Evolutionary conservation across 2,113 vertebrate genomes (phyloP), one percentile per base, ranked within the genome.

Genomic region (Perccottus glenii): DNA sequence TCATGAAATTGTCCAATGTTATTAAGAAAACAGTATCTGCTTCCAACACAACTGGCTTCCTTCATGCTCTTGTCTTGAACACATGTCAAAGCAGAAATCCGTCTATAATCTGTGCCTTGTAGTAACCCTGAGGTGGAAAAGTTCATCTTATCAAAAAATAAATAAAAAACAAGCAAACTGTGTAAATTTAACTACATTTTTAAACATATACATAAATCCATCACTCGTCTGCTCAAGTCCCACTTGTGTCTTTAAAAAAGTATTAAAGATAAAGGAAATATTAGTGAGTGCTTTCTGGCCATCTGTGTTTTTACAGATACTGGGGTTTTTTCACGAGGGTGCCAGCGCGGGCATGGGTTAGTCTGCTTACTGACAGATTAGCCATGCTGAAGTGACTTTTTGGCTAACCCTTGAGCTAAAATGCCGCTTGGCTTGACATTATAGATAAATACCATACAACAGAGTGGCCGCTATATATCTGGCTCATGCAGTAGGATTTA

Each of bases 311-410:
- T 75, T 66, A 52, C 60, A 55, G 60, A 61, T 72, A 55, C 46
- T 59, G 43, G 12, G 43, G 47, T 44, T 35, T 12, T 69, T 65
- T 56, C 64, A 60, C 42, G 14, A 6, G 11, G 0, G n/a, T 72
- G 70, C 44, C 58, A 66, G 32, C 16, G 49, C 8, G 15, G 50
- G 69, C 74, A 76, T 0, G 53, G 71, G 69, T 72, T 72, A 51
- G 61, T 58, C 50, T 63, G 60, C 57, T 75, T 84, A 63, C 38
- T 55, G 50, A 62, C 60, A 69, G 78, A 84, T 82, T 78, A 84
- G 67, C 46, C 35, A 70, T 56, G 53, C 27, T 53, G 45, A 70
- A 76, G 64, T 72, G 74, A 74, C 57, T 65, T 78, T 80, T 80
- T 80, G 78, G 68, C 79, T 74, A 56, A 42, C 57, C 15, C 44